Conservation (phyloP, 1,140 invertebrate genomes). For the Frieseomelitta varia region DNA sequence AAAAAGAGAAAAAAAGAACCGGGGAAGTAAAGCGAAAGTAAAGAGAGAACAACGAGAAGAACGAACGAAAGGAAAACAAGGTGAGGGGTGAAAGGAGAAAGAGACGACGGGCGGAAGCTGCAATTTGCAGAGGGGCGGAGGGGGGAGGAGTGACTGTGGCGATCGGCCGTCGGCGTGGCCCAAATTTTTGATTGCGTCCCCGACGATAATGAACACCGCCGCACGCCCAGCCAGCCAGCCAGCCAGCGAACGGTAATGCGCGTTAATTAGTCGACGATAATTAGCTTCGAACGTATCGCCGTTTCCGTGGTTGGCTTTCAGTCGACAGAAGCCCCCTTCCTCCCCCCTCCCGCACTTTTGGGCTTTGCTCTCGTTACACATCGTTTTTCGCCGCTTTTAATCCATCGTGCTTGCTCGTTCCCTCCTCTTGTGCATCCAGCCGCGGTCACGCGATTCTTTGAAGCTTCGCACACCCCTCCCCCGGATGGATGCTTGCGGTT, state of each 20-base stretch:
- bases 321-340: neutral
- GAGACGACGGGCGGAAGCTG: constrained; percentile 3
- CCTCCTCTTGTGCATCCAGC: constrained; percentile 14
- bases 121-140: constrained; percentile 32
- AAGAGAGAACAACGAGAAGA: neutral
- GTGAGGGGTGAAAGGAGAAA: neutral
- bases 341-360: neutral
- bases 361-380: neutral
- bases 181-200: constrained; percentile 34
- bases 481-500: constrained; percentile 1
- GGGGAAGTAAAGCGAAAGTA: neutral
- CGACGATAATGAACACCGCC: constrained; percentile 47
- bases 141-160: neutral
- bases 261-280: constrained; percentile 42
- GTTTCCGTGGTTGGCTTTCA: neutral
- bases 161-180: neutral
- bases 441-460: constrained; percentile 25
- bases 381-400: neutral
- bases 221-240: constrained; percentile 23
- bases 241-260: neutral
- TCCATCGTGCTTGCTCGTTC: constrained; percentile 15
- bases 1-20: neutral
- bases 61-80: neutral
- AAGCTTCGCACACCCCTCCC: neutral
- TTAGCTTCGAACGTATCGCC: constrained; percentile 24